phyloP scores from a whole-genome alignment of 2,113 vertebrate genomes.

The Pelecanus crispus region DNA sequence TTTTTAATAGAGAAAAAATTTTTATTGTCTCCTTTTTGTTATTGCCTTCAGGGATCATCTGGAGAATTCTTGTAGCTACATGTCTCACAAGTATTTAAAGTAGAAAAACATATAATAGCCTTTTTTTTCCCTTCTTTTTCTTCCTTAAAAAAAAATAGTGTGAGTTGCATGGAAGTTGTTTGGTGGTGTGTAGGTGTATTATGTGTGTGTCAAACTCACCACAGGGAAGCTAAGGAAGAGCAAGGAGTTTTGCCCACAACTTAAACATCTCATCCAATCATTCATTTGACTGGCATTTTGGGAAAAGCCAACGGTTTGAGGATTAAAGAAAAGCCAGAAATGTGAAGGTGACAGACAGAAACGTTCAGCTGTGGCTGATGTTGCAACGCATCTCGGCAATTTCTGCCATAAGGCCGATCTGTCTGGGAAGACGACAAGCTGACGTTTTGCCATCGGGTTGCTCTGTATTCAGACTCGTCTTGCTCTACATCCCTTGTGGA shows the following conservation, averaged over 20 bases:
- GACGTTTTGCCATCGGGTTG: background rate
- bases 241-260: background rate
- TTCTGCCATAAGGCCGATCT: background rate
- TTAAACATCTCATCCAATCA: background rate
- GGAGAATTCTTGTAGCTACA: background rate
- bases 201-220: background rate
- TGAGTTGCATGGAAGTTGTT: background rate
- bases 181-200: background rate
- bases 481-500: background rate
- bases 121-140: background rate
- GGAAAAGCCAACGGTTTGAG: background rate
- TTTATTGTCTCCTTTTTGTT: background rate
- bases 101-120: background rate
- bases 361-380: background rate
- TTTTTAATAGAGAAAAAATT: background rate
- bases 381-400: background rate
- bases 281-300: background rate
- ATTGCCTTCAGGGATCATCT: background rate
- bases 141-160: background rate
- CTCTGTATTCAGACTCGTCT: background rate
- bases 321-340: background rate
- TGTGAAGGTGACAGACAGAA: background rate
- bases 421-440: background rate
- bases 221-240: background rate
- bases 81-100: constrained; percentile 18